phyloP scores from a whole-genome alignment of 1,140 invertebrate genomes.

The Tetramorium parvispinum region DNA sequence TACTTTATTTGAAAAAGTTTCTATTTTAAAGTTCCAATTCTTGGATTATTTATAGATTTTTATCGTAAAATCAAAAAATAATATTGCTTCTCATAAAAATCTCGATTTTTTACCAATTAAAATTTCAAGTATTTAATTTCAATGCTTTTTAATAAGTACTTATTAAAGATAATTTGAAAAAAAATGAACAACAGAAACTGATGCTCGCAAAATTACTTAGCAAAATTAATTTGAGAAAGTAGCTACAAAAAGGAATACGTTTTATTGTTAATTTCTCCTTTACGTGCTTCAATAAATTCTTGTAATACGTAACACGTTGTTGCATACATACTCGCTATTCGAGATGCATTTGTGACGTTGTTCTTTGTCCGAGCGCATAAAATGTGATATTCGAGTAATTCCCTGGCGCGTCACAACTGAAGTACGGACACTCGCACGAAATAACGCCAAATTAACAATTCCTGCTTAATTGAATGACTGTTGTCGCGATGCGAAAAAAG shows the following conservation, averaged over 20 bases:
- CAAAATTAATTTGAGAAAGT: neutral
- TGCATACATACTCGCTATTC: neutral
- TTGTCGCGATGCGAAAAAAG: constrained; percentile 71
- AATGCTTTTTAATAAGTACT: neutral
- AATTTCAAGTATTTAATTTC: neutral
- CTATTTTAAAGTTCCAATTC: neutral
- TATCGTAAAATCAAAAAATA: no score
- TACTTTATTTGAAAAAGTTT: neutral
- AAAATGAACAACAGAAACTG: no score
- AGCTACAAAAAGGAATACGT: neutral
- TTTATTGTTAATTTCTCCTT: neutral
- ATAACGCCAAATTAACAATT: constrained; percentile 81
- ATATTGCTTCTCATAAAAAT: neutral
- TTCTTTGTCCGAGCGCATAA: constrained; percentile 59
- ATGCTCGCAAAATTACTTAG: no score
- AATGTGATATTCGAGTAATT: constrained; percentile 70
- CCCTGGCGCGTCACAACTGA: constrained; percentile 30
- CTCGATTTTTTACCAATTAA: neutral
- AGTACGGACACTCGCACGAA: constrained; percentile 58
- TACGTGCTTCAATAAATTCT: neutral
- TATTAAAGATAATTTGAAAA: neutral
- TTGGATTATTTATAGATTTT: neutral
- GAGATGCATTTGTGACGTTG: constrained; percentile 52
- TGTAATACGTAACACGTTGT: neutral
- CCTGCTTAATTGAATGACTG: constrained; percentile 80